phyloP scores from a whole-genome alignment of 1,140 invertebrate species.

The Cheumatopsyche charites region DNA sequence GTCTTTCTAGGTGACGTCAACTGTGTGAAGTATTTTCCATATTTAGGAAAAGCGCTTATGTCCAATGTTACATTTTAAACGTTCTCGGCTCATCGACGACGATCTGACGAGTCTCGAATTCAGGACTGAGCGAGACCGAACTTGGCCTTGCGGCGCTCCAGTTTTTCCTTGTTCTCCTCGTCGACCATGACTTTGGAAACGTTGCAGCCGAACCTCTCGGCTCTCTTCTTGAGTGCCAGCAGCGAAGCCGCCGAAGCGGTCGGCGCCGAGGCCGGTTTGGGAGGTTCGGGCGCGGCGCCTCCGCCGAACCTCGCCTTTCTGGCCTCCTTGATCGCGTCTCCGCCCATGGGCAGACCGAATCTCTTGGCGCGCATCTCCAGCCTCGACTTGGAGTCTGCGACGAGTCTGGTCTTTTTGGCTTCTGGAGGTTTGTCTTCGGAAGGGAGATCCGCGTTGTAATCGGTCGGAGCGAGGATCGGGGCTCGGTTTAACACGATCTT shows the following conservation, averaged over 20 bases:
- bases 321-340: slow-evolving; percentile 67
- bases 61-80: neutral
- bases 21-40: neutral
- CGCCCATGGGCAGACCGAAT: slow-evolving; percentile 71
- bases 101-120: neutral
- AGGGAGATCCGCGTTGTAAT: neutral
- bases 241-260: slow-evolving; percentile 61
- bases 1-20: neutral
- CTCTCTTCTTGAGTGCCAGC: slow-evolving; percentile 74
- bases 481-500: slow-evolving; percentile 68
- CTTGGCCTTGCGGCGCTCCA: slow-evolving; percentile 74
- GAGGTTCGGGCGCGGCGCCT: slow-evolving; percentile 46
- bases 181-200: slow-evolving; percentile 72
- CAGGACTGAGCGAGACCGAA: slow-evolving; percentile 61
- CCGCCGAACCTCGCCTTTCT: slow-evolving; percentile 70
- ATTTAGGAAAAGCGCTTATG: too few species aligned
- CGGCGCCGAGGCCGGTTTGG: slow-evolving; percentile 47
- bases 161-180: slow-evolving; percentile 68
- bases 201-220: slow-evolving; percentile 75
- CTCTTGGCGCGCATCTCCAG: slow-evolving; percentile 79
- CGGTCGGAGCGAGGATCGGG: slow-evolving; percentile 59
- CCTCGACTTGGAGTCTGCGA: slow-evolving; percentile 70
- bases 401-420: slow-evolving; percentile 61
- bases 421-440: slow-evolving; percentile 34
- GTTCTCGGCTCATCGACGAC: neutral